Base-by-base conservation (phyloP, 2,888 invertebrate genomes). In the Phorcus lineatus region DNA sequence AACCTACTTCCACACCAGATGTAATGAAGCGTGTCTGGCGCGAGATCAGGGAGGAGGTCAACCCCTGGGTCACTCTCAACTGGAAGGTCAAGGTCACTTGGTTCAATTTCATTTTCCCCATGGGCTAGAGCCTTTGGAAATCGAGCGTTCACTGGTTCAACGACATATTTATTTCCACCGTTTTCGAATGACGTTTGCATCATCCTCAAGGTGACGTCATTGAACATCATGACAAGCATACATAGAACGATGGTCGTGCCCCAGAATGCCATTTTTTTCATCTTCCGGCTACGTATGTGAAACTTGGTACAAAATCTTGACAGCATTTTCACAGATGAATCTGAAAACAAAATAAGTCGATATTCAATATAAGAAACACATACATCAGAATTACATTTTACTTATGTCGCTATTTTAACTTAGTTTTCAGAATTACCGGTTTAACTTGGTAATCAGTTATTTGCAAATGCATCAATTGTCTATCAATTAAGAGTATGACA, bases 1-100 rank as follows among this genome's bases (percentile, higher is more conserved):
- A 70, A 74, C 13, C 82, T 57, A 17, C 75, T 31, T 0, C 80
- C 79, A 40, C 82, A 80, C 82, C 82, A 82, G 22, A 82, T 13
- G 74, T 80, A 82, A 52, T 82, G 82, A 1, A 82, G 52, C 9
- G 67, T 70, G 0, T 36, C 19, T 16, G 74, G 74, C 19, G 76
- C 53, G 6, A 55, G 53, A 16, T 55, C 54, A 6, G 76, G 55
- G 6, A 53, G 76, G 9, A 76, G 55, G 55, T 55, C 55, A 40
- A 19, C 40, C 55, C 13, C 40, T 16, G 70, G 70, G 28, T 77
- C 66, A 19, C 78, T 57, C 36, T 67, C 67, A 2, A 17, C 16
- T 19, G n/a, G 36, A 7, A 77, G 57, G 19, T 24, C 57, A 40
- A 36, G 53, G 31, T 78, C 78, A 3, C 57, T 55, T 13, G 75